These are phyloP conservation scores for Eudemis profundana DNA, from an alignment of 2,888 invertebrate species.

Conservation along the genomic window DNA sequence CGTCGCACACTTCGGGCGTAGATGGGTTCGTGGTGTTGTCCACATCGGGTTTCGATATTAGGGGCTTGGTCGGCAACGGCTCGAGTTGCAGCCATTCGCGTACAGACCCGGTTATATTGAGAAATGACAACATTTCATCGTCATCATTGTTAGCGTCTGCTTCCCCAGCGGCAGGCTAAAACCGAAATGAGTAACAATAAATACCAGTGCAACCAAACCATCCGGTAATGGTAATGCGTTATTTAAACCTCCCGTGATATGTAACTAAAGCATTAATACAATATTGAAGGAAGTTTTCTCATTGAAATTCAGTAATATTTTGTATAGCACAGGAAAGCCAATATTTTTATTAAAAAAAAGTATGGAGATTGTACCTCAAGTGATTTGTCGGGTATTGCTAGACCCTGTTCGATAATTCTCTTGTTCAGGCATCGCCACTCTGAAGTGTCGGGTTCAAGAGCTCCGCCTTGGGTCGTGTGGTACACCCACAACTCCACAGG, in stretches of 20 bases:
- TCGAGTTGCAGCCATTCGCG: conserved; percentile 74
- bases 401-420: conserved; percentile 87
- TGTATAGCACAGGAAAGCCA: too few species aligned
- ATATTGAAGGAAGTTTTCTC: too few species aligned
- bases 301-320: too few species aligned
- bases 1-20: conserved; percentile 45
- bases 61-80: conserved; percentile 61
- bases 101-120: conserved; percentile 70
- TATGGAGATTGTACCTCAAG: conserved; percentile 57
- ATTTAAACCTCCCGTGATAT: too few species aligned
- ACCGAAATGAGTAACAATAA: background rate
- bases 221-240: too few species aligned
- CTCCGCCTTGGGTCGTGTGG: conserved; percentile 85
- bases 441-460: conserved; percentile 87
- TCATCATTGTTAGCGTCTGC: conserved; percentile 45
- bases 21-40: conserved; percentile 51
- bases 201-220: background rate
- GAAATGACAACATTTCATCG: conserved; percentile 67
- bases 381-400: conserved; percentile 80
- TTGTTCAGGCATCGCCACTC: conserved; percentile 89
- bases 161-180: background rate
- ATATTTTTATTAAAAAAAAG: background rate
- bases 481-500: conserved; percentile 88
- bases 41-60: conserved; percentile 64
- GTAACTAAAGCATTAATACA: too few species aligned